A percentile compares a stretch with the other conserved stretches of the same genome.
phyloP scores from a whole-genome alignment of 2,888 invertebrate genomes.

The Drosophila meridiana region DNA sequence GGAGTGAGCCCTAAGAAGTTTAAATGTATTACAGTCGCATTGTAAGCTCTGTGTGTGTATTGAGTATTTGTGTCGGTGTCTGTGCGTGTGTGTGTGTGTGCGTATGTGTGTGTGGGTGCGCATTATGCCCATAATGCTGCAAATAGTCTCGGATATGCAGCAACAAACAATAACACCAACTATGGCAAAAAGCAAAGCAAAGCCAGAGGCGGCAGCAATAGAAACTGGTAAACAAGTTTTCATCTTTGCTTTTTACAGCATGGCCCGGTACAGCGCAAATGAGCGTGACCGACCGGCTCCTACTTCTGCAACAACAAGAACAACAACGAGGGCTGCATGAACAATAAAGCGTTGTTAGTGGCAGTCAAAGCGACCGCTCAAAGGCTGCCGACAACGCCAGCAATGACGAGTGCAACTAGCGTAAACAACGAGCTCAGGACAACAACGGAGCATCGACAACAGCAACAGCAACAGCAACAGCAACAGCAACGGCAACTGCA shows the following conservation, averaged over 20 bases:
- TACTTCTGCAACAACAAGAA: constrained; percentile 15
- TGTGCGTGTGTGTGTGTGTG: constrained; percentile 8
- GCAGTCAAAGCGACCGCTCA: constrained; percentile 70
- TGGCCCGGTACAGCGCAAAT: constrained; percentile 22
- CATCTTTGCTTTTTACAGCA: constrained; percentile 48
- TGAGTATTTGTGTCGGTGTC: constrained; percentile 10
- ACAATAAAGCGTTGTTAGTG: constrained; percentile 35
- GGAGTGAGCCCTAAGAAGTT: constrained; percentile 66
- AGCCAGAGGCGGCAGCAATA: constrained; percentile 54
- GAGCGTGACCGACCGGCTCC: constrained; percentile 48
- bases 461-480: constrained; percentile 14
- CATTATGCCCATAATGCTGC: constrained; percentile 60
- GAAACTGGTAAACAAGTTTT: constrained; percentile 73
- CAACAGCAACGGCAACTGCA: constrained; percentile 31
- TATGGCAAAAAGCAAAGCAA: constrained; percentile 61
- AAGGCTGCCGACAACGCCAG: constrained; percentile 62
- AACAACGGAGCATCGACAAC: constrained; percentile 34
- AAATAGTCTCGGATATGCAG: constrained; percentile 68
- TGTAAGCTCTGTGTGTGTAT: constrained; percentile 26
- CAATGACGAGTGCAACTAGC: constrained; percentile 59
- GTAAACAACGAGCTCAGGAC: constrained; percentile 47
- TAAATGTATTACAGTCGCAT: constrained; percentile 68
- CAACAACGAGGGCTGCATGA: constrained; percentile 20
- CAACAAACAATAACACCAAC: constrained; percentile 67
- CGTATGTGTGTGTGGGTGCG: constrained; percentile 5